Percentiles rank a stretch among this genome's conserved stretches.
phyloP scores from a whole-genome alignment of 1,140 invertebrate species.

The Halyomorpha halys region DNA sequence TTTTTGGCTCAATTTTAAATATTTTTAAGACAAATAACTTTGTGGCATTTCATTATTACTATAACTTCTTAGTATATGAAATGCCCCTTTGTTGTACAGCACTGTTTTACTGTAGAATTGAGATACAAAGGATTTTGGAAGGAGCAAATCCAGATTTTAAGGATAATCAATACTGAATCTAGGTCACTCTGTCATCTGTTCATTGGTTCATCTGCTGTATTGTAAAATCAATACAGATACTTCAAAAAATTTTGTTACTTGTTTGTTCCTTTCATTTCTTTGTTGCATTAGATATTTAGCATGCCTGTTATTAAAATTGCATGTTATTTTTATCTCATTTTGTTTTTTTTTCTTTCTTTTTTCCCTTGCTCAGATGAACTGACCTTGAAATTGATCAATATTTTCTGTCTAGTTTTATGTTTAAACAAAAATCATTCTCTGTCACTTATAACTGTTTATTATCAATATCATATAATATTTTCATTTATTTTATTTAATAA shows the following conservation, averaged over 20 bases:
- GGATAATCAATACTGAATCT: constrained; percentile 10
- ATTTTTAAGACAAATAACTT: neutral
- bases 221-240: too few species aligned
- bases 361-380: constrained; percentile 13
- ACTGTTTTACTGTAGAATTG: neutral
- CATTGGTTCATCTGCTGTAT: constrained; percentile 1
- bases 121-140: constrained; percentile 1
- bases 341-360: neutral
- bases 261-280: neutral
- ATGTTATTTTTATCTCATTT: constrained; percentile 7
- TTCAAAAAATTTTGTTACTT: neutral
- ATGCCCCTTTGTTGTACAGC: constrained; percentile 8
- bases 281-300: neutral
- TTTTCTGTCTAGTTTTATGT: too few species aligned
- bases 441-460: too few species aligned
- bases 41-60: neutral
- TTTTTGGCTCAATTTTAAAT: too few species aligned
- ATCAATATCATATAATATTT: too few species aligned
- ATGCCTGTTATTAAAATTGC: neutral
- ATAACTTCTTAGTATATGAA: neutral
- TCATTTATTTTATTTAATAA: too few species aligned
- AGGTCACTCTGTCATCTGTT: constrained; percentile 8
- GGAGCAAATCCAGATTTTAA: constrained; percentile 14
- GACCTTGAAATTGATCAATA: constrained; percentile 3
- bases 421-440: too few species aligned